Evolutionary conservation across 1,140 invertebrate species (phyloP), one percentile per base, ranked within the genome.

Genomic region (Protaetia brevitarsis): DNA sequence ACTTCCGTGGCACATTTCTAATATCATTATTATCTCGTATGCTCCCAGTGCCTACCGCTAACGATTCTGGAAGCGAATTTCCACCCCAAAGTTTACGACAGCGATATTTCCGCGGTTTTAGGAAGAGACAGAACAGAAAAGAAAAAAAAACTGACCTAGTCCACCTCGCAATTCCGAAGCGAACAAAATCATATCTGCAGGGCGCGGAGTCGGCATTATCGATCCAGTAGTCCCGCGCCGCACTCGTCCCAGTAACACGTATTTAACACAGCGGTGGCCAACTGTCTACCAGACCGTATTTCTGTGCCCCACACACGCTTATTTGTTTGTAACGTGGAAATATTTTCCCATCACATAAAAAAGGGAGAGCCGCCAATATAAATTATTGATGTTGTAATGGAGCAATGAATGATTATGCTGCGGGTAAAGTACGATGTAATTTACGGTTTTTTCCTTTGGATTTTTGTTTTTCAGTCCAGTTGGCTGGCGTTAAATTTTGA

Each of bases 151-250:
- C 16, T 51, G 41, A 21, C 16, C 16, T 51, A 51, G 41, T 23
- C 16, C 41, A 21, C 16, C 21, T 51, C 21, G n/a, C n/a, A n/a
- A 51, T 51, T 51, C 41, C 5, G 16, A 23, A 51, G 16, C 41
- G n/a, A 23, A 51, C 19, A 23, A 51, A 51, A 51, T 51, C 41
- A 51, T 51, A 51, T 51, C 41, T 51, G 41, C 16, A 51, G 41
- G 41, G 41, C 26, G 16, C 16, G 16, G n/a, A 51, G 41, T 51
- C 16, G 41, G 41, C 16, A 51, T 13, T 51, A 51, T 51, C 41
- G 41, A 51, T 51, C 41, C 41, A 51, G 41, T 10, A 51, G 26
- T 10, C 10, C 41, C 4, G 26, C 41, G n/a, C 19, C 6, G n/a
- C 41, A 8, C 19, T 19, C 41, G n/a, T 2, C 16, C n/a, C 41